Conservation (phyloP, 2,888 invertebrate genomes). For the Coecobrya sp. region DNA sequence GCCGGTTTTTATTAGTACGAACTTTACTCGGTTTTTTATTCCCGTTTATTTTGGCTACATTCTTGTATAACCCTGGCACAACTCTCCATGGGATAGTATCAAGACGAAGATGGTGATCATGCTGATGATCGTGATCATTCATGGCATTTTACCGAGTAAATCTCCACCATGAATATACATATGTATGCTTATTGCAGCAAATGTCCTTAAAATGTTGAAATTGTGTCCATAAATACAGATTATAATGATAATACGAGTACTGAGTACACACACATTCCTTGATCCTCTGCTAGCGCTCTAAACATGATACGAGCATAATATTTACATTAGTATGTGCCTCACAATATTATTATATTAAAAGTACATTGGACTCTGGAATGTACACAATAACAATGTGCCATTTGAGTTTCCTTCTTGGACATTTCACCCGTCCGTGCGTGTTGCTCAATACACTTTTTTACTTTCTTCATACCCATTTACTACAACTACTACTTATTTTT, state of each 20-base stretch:
- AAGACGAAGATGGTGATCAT: constrained; percentile 13
- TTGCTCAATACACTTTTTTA: constrained; percentile 58
- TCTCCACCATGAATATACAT: neutral
- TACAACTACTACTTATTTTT: constrained; percentile 44
- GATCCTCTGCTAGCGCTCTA: neutral
- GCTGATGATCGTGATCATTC: constrained; percentile 24
- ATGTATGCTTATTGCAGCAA: constrained; percentile 12
- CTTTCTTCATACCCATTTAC: constrained; percentile 49
- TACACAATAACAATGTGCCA: constrained; percentile 67
- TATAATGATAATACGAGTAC: constrained; percentile 5
- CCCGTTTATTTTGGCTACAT: constrained; percentile 47
- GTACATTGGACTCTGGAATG: constrained; percentile 27
- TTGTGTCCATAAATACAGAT: constrained; percentile 28
- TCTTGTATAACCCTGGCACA: constrained; percentile 47
- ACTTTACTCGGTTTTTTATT: constrained; percentile 22
- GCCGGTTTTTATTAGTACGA: neutral
- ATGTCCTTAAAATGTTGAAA: constrained; percentile 46
- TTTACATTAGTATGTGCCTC: constrained; percentile 18
- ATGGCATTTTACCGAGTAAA: constrained; percentile 20
- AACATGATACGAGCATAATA: neutral
- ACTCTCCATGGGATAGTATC: neutral
- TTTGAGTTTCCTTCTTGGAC: constrained; percentile 74
- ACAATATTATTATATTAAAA: neutral
- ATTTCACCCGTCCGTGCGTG: constrained; percentile 73
- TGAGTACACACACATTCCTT: constrained; percentile 1